Evolutionary conservation across 2,888 invertebrate species (phyloP), one percentile per base, ranked within the genome.

Genomic region (Acrocyrtus sp.): DNA sequence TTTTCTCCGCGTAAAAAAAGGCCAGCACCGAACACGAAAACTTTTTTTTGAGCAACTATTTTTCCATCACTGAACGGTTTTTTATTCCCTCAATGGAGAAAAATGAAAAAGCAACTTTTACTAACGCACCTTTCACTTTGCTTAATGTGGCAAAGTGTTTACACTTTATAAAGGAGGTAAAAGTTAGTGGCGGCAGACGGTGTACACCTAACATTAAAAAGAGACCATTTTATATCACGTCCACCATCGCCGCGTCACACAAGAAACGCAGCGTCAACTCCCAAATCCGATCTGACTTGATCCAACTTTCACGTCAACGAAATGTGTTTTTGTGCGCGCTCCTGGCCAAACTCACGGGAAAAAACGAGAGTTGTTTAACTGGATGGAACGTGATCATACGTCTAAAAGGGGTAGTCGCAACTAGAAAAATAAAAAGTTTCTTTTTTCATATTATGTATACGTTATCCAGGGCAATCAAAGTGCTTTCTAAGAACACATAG

Each of bases 381-480:
- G n/a, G n/a, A n/a, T n/a, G 5, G 34, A 34, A 34, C 34, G 34
- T 34, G 34, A 5, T 34, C 34, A 34, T 34, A 34, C 34, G 6
- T 34, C n/a, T n/a, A n/a, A n/a, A n/a, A n/a, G n/a, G n/a, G n/a
- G n/a, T n/a, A n/a, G n/a, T n/a, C n/a, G n/a, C n/a, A n/a, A n/a
- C n/a, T n/a, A n/a, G n/a, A n/a, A n/a, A n/a, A n/a, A n/a, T n/a
- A n/a, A n/a, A 34, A 34, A 34, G 6, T 34, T 34, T 34, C 34
- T n/a, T n/a, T n/a, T n/a, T n/a, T n/a, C 34, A 5, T 12, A 34
- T 34, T 12, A 34, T 34, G 34, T n/a, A n/a, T n/a, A n/a, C n/a
- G n/a, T 45, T 48, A 48, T 48, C 45, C 60, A 43, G 45, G 43
- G 60, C 60, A 67, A 67, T 67, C 67, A 67, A 67, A 67, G 57